Conservation (phyloP, 2,797 vertebrate genomes). For the Rhabdomys pumilio region DNA sequence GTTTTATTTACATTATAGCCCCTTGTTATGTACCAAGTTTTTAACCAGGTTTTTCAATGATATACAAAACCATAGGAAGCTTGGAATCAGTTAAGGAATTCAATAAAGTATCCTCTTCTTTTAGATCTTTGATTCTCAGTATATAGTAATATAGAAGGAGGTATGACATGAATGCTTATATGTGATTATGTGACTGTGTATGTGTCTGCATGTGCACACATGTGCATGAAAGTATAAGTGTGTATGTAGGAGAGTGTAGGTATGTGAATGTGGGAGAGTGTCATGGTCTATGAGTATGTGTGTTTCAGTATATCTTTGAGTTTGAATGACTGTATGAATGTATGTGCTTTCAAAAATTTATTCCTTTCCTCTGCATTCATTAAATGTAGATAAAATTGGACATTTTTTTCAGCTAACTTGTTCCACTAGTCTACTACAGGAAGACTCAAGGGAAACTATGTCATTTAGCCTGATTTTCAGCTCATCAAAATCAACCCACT, state of each 20-base stretch:
- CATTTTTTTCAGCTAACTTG: conserved; percentile 3
- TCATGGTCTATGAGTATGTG: neutral
- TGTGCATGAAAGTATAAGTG: neutral
- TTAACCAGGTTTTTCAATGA: conserved; percentile 27
- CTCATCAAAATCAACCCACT: conserved; percentile 67
- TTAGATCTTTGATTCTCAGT: conserved; percentile 8
- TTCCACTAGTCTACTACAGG: conserved; percentile 37
- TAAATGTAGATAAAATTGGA: conserved; percentile 13
- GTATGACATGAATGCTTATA: neutral
- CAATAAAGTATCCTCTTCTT: neutral
- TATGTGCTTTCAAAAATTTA: neutral
- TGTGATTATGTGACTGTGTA: neutral
- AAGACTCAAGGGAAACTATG: neutral
- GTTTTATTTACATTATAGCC: neutral
- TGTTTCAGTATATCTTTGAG: neutral
- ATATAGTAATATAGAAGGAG: neutral
- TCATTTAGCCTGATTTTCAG: conserved; percentile 16
- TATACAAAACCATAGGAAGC: conserved; percentile 37
- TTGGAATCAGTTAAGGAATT: neutral
- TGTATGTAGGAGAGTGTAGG: neutral
- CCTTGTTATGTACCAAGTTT: neutral
- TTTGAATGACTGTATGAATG: neutral
- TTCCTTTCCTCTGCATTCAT: neutral
- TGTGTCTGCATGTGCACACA: neutral
- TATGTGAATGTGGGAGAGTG: neutral